phyloP scores from a whole-genome alignment of 2,888 invertebrate genomes.

The Drosophila anceps region DNA sequence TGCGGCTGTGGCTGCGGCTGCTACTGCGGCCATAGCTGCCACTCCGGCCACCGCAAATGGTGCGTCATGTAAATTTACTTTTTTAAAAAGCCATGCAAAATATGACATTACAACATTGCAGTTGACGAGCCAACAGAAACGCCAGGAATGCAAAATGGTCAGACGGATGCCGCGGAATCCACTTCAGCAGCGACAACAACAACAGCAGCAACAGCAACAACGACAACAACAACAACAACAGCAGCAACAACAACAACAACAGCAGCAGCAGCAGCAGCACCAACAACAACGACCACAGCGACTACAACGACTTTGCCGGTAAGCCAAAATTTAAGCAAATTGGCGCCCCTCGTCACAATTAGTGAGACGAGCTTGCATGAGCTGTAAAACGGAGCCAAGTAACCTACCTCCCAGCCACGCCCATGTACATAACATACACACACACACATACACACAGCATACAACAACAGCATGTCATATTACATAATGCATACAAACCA shows the following conservation, averaged over 20 bases:
- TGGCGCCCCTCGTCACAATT: conserved; percentile 87
- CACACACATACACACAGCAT: background rate
- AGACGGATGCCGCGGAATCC: conserved; percentile 39
- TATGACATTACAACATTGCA: conserved; percentile 38
- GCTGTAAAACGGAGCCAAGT: conserved; percentile 43
- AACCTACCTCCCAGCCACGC: background rate
- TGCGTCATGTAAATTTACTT: conserved; percentile 59
- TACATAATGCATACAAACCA: conserved; percentile 33
- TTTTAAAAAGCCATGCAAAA: conserved; percentile 33
- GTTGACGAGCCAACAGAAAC: conserved; percentile 27
- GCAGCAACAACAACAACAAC: background rate
- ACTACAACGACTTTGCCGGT: conserved; percentile 83
- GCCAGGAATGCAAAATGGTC: conserved; percentile 37
- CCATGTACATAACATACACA: conserved; percentile 50
- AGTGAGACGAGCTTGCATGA: conserved; percentile 86
- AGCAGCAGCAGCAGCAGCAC: too few relatives aligned
- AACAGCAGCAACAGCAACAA: conserved; percentile 4
- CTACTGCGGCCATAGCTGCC: background rate
- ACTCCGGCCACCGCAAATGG: conserved; percentile 43
- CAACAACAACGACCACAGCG: conserved; percentile 6
- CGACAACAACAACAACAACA: background rate
- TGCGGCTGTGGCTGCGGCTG: background rate
- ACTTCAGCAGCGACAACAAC: background rate
- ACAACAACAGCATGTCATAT: conserved; percentile 48
- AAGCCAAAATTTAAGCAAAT: conserved; percentile 84